Evolutionary conservation across 2,888 invertebrate genomes (phyloP), one percentile per base, ranked within the genome.

Genomic region (Plutella xylostella): DNA sequence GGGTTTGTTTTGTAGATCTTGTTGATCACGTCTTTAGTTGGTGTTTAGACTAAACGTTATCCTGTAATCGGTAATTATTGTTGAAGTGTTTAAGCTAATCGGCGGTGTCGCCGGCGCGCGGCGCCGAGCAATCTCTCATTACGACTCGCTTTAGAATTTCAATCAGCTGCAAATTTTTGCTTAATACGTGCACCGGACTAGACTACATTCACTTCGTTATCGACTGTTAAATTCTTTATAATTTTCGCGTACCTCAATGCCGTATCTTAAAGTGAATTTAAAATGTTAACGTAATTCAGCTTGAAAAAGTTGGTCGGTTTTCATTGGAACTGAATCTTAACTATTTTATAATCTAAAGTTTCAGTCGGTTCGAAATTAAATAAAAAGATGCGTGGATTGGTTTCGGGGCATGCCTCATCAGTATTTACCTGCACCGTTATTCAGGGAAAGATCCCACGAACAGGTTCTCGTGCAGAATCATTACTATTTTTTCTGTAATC

Each of bases 401-500:
- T n/a, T n/a, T n/a, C n/a, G n/a, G n/a, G n/a, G n/a, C n/a, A 39
- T 39, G 25, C 39, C 15, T 39, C 39, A 21, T 43, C 21, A 6
- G 15, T 18, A 75, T 78, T 77, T 76, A 67, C 72, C 78, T 78
- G 73, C 61, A 74, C 78, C 78, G 79, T 75, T 79, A 78, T 71
- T 62, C 72, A 66, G 64, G 68, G 63, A 65, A 69, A 60, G 58
- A 62, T 57, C 56, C 48, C 55, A 54, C 57, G 57, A 65, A 63
- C 68, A 61, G 64, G 70, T 66, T 64, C n/a, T 58, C 64, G 58
- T 61, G 63, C n/a, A n/a, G 68, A 69, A 72, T 72, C 68, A 71
- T 73, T 68, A 68, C 58, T 39, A 39, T 52, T 58, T 69, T 75
- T 70, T 70, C 60, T 63, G 63, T 70, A 71, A 74, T 77, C 76